A percentile compares a stretch with the other conserved stretches of the same genome.
Conservation (phyloP, 2,888 invertebrate genomes). For the Plagodis dolabraria region DNA sequence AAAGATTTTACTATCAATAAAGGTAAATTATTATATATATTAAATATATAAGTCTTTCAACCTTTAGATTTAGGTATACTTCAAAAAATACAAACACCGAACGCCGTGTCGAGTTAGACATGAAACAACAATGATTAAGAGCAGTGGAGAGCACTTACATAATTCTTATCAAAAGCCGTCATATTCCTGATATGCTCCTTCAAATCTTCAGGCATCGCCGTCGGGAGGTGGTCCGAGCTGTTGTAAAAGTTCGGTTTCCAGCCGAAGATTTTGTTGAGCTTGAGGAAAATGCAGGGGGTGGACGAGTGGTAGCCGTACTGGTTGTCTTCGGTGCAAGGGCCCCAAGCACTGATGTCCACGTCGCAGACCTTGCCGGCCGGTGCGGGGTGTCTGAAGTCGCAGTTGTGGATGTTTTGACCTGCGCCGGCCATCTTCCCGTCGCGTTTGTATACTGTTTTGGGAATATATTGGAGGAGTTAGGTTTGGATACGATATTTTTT, state of each 20-base stretch:
- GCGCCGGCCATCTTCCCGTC: constrained; percentile 89
- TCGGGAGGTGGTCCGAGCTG: constrained; percentile 87
- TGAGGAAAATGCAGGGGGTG: constrained; percentile 97
- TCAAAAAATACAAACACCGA: no score
- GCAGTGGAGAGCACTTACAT: constrained; percentile 54
- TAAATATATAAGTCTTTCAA: no score
- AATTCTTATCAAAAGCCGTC: constrained; percentile 75
- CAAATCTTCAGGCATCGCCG: constrained; percentile 89
- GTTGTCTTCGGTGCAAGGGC: constrained; percentile 92
- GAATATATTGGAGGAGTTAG: no score
- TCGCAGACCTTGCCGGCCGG: constrained; percentile 92
- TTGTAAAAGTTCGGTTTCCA: constrained; percentile 95
- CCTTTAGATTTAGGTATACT: no score
- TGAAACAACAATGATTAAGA: no score
- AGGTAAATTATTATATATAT: no score
- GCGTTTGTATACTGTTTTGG: constrained; percentile 87
- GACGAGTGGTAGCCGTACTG: constrained; percentile 96
- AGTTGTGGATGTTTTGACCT: constrained; percentile 90
- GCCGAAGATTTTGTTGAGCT: constrained; percentile 97
- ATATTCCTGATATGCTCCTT: constrained; percentile 87
- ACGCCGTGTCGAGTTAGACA: no score
- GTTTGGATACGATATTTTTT: no score
- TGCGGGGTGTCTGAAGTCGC: constrained; percentile 89
- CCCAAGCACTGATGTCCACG: constrained; percentile 92
- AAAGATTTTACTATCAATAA: no score